Evolutionary conservation across 2,113 vertebrate species (phyloP).

Genomic region (Antidorcas marsupialis): DNA sequence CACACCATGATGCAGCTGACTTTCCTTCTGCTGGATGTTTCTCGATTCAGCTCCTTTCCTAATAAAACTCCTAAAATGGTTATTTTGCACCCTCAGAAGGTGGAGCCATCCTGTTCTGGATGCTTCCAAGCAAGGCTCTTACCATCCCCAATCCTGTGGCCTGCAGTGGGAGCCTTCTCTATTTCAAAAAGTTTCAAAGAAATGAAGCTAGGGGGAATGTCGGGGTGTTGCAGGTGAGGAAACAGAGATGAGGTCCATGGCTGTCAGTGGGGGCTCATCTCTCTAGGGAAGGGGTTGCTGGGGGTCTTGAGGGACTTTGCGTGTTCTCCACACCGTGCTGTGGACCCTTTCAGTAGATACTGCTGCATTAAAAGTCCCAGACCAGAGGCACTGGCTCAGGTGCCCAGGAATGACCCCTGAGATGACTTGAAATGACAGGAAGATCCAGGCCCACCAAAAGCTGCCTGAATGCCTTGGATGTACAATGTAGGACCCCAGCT

Average conservation of each 20-base stretch:
- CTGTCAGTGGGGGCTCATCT: not conserved
- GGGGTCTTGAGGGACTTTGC: fast-evolving
- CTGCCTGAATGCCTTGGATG: not conserved
- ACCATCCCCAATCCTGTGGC: not conserved
- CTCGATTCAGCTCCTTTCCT: constrained; percentile 10
- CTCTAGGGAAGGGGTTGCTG: not conserved
- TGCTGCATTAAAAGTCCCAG: not conserved
- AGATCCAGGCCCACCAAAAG: not conserved
- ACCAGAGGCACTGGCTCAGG: not conserved
- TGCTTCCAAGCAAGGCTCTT: not conserved
- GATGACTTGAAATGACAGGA: not conserved
- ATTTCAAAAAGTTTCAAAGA: not conserved
- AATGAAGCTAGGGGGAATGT: not conserved
- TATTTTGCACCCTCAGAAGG: not conserved
- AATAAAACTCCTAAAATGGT: not conserved
- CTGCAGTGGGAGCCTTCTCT: not conserved
- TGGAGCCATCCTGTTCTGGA: not conserved
- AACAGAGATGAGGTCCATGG: not conserved
- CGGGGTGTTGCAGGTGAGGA: not conserved
- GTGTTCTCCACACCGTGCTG: not conserved
- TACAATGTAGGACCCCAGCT: not conserved
- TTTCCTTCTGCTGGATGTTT: not conserved
- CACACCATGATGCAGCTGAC: not conserved
- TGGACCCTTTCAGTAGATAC: not conserved
- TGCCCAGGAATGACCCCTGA: not conserved